A percentile compares a stretch with the other conserved stretches of the same genome.
Evolutionary conservation across 2,113 vertebrate species (phyloP).

Genomic region (Planiliza haematocheilus): DNA sequence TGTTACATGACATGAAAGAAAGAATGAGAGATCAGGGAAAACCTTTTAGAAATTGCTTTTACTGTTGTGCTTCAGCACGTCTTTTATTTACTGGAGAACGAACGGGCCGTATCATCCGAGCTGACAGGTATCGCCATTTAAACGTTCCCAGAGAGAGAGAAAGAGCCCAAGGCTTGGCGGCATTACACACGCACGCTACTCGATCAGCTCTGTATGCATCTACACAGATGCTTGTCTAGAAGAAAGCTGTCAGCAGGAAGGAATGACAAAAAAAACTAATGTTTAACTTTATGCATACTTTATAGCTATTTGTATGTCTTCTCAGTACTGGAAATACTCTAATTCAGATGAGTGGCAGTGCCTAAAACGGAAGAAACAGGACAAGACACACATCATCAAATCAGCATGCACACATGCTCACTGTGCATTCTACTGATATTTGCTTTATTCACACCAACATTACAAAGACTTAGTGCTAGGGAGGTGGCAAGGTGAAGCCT

Average conservation of each 20-base stretch:
- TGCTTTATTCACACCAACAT: too few species aligned
- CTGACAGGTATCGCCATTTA: slow-evolving; percentile 68
- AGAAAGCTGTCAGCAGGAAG: slow-evolving; percentile 18
- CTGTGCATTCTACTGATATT: too few species aligned
- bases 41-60: slow-evolving; percentile 54
- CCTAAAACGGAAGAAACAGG: too few species aligned
- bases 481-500: too few species aligned
- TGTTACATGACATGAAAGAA: slow-evolving; percentile 59
- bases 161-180: slow-evolving; percentile 55
- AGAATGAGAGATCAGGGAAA: slow-evolving; percentile 65
- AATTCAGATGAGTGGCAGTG: too few species aligned
- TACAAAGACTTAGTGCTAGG: too few species aligned
- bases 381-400: too few species aligned
- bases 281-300: too few species aligned
- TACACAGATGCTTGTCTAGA: slow-evolving; percentile 29
- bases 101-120: slow-evolving; percentile 53
- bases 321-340: too few species aligned
- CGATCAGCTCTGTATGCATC: slow-evolving; percentile 30
- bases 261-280: too few species aligned
- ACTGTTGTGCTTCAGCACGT: slow-evolving; percentile 47
- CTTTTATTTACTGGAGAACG: slow-evolving; percentile 60
- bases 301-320: too few species aligned
- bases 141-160: slow-evolving; percentile 54
- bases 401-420: too few species aligned
- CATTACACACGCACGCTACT: slow-evolving; percentile 12